These are phyloP conservation scores for Linepithema humile DNA, from an alignment of 1,140 invertebrate species.

Conservation along the genomic window DNA sequence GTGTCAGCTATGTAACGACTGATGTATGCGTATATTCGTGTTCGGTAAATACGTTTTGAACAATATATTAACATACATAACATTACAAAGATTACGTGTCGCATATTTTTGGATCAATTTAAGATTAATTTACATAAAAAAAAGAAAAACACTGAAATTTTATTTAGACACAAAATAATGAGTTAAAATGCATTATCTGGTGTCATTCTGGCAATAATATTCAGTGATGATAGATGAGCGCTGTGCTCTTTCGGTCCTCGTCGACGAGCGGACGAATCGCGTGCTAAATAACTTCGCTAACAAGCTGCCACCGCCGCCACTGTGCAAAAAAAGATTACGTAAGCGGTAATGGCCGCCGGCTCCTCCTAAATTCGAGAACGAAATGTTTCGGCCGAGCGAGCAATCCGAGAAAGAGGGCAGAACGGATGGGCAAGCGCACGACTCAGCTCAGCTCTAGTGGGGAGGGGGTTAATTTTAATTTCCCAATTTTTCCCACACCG, in stretches of 20 bases:
- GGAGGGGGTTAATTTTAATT: slow-evolving; percentile 83
- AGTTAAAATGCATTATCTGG: slow-evolving; percentile 20
- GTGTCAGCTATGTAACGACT: too few species aligned
- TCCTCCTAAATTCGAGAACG: slow-evolving; percentile 75
- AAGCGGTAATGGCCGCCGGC: slow-evolving; percentile 75
- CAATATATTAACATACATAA: background rate
- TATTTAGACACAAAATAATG: slow-evolving; percentile 20
- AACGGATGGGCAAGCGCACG: slow-evolving; percentile 44
- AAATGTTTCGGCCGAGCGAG: slow-evolving; percentile 65
- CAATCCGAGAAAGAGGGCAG: slow-evolving; percentile 45
- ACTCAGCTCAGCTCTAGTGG: background rate
- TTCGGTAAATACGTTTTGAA: background rate
- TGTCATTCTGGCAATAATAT: slow-evolving; percentile 27
- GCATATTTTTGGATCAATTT: background rate
- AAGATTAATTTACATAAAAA: background rate
- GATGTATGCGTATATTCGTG: too few species aligned
- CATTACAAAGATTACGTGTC: background rate
- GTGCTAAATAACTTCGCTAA: slow-evolving; percentile 76
- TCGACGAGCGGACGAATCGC: slow-evolving; percentile 47
- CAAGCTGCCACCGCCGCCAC: slow-evolving; percentile 72
- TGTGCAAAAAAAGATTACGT: slow-evolving; percentile 74
- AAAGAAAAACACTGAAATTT: background rate
- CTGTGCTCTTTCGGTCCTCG: slow-evolving; percentile 22
- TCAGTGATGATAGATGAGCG: slow-evolving; percentile 51
- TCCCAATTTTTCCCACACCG: slow-evolving; percentile 83